Evolutionary conservation across 2,797 vertebrate genomes (phyloP).

Genomic region (Phalanger gymnotis): DNA sequence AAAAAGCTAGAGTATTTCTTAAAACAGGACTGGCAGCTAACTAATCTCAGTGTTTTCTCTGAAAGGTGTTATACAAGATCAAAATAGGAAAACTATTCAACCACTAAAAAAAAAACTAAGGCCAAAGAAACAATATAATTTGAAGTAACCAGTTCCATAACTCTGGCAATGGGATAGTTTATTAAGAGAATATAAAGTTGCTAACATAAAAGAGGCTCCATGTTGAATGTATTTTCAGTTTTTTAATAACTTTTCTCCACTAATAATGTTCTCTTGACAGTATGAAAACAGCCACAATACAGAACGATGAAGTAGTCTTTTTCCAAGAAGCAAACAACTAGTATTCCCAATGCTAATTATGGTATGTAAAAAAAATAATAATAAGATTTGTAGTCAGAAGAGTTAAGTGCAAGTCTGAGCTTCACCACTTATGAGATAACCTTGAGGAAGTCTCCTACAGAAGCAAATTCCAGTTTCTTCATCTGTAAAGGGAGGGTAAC

Average conservation of each 20-base stretch:
- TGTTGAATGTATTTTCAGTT: constrained; percentile 29
- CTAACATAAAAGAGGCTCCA: constrained; percentile 43
- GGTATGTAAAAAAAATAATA: constrained; percentile 42
- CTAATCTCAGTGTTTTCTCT: constrained; percentile 2
- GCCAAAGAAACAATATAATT: constrained; percentile 19
- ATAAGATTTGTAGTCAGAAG: background rate
- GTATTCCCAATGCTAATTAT: background rate
- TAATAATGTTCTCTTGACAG: constrained; percentile 56
- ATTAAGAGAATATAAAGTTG: constrained; percentile 41
- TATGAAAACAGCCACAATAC: constrained; percentile 49
- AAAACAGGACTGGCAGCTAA: constrained; percentile 51
- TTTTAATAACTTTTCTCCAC: constrained; percentile 55
- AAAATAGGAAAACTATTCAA: constrained; percentile 28
- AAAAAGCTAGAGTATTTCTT: constrained; percentile 42
- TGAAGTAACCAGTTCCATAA: constrained; percentile 15
- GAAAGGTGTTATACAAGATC: constrained; percentile 35
- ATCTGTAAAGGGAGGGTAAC: background rate
- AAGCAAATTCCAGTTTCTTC: background rate
- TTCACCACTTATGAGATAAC: background rate
- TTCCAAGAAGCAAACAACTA: constrained; percentile 36
- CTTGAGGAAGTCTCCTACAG: background rate
- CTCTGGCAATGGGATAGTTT: background rate
- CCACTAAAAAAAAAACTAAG: constrained; percentile 41
- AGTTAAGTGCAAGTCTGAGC: background rate
- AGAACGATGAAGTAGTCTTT: constrained; percentile 54